These are phyloP conservation scores for Stenodera caucasica DNA, from an alignment of 2,888 invertebrate species.

Conservation along the genomic window DNA sequence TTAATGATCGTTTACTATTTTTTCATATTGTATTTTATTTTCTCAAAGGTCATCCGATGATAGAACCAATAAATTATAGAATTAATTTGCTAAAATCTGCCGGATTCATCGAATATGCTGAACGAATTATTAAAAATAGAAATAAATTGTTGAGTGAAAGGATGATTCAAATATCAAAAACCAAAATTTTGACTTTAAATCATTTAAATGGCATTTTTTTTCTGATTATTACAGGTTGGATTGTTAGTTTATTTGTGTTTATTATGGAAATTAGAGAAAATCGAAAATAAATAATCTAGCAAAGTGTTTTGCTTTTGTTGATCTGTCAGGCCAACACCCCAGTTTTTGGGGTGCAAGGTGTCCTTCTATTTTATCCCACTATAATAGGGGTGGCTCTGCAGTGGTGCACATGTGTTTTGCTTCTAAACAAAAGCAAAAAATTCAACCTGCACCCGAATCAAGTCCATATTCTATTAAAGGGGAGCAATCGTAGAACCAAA, in stretches of 20 bases:
- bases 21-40: constrained; percentile 21
- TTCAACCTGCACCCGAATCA: background rate
- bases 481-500: background rate
- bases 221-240: background rate
- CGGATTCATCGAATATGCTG: constrained; percentile 13
- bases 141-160: background rate
- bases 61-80: constrained; percentile 13
- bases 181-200: background rate
- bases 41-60: constrained; percentile 18
- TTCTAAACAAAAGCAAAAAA: background rate
- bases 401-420: background rate
- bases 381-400: background rate
- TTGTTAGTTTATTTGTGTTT: background rate
- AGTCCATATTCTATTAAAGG: background rate
- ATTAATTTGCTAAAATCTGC: constrained; percentile 15
- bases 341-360: background rate
- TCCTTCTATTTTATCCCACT: background rate
- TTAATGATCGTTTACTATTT: constrained; percentile 16
- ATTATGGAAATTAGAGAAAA: background rate
- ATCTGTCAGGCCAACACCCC: background rate
- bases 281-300: background rate
- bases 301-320: background rate
- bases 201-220: background rate
- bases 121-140: background rate
- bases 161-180: background rate